phyloP scores from a whole-genome alignment of 2,797 vertebrate genomes.

The Lepilemur ruficaudatus region DNA sequence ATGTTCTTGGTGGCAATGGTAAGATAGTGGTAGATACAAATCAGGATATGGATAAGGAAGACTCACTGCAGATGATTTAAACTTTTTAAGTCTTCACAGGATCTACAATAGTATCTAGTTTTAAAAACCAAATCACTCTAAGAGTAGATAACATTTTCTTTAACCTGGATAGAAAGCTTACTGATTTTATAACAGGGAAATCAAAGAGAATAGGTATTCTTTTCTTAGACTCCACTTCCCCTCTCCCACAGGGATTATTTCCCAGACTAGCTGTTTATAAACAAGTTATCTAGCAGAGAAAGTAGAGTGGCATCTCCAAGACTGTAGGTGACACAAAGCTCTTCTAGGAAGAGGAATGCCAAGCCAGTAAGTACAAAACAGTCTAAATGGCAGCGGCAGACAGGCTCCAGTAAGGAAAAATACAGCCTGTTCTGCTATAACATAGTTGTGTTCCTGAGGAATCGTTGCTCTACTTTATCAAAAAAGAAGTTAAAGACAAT shows the following conservation, averaged over 20 bases:
- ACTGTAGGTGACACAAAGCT: background rate
- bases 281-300: background rate
- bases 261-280: background rate
- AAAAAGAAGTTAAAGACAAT: background rate
- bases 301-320: background rate
- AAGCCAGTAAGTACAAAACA: background rate
- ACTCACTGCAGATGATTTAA: background rate
- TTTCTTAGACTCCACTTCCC: background rate
- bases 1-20: background rate
- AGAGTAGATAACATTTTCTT: background rate
- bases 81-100: background rate
- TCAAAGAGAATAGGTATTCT: background rate
- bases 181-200: background rate
- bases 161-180: background rate
- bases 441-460: background rate
- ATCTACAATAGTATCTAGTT: background rate
- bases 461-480: background rate
- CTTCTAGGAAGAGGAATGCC: background rate
- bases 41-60: background rate
- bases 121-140: slow-evolving; percentile 28
- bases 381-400: background rate
- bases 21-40: background rate
- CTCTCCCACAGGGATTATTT: background rate
- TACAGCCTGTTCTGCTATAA: background rate
- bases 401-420: background rate